Conservation (phyloP, 1,140 invertebrate genomes). For the Kradibia gibbosae region DNA sequence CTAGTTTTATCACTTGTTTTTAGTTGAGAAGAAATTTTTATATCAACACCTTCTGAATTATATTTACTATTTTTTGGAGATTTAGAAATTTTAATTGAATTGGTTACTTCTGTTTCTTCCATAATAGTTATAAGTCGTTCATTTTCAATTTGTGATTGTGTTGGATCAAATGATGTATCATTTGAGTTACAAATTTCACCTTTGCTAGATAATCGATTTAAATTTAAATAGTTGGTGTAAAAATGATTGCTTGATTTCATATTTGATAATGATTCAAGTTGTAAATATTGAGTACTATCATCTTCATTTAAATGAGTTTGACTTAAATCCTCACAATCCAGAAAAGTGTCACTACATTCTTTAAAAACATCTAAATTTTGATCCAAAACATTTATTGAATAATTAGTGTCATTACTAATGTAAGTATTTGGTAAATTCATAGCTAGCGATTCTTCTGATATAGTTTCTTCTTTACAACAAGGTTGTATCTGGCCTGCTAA, state of each 20-base stretch:
- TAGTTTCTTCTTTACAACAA: not conserved
- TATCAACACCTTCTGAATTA: not conserved
- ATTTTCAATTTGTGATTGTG: not conserved
- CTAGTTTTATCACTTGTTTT: slow-evolving; percentile 4
- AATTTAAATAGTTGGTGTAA: slow-evolving; percentile 22
- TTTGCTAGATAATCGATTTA: slow-evolving; percentile 7
- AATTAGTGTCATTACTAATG: slow-evolving; percentile 19
- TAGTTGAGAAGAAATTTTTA: not conserved
- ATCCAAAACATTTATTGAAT: slow-evolving; percentile 37
- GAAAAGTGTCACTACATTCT: slow-evolving; percentile 28
- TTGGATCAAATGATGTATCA: not conserved
- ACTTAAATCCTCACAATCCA: slow-evolving; percentile 21
- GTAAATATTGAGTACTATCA: slow-evolving; percentile 41
- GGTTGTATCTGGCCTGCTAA: slow-evolving; percentile 37
- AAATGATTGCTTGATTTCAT: slow-evolving; percentile 27
- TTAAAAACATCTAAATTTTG: slow-evolving; percentile 45
- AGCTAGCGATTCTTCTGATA: not conserved
- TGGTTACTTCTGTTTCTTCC: slow-evolving; percentile 43
- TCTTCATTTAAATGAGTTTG: slow-evolving; percentile 9
- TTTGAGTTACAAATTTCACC: not conserved
- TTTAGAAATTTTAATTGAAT: not conserved
- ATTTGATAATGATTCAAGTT: slow-evolving; percentile 5
- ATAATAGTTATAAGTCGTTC: slow-evolving; percentile 31
- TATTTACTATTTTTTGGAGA: not conserved
- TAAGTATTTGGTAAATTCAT: not conserved